Percentiles rank a stretch among this genome's conserved stretches.
Conservation (phyloP, 2,888 invertebrate species). For the Anthophora plumipes region DNA sequence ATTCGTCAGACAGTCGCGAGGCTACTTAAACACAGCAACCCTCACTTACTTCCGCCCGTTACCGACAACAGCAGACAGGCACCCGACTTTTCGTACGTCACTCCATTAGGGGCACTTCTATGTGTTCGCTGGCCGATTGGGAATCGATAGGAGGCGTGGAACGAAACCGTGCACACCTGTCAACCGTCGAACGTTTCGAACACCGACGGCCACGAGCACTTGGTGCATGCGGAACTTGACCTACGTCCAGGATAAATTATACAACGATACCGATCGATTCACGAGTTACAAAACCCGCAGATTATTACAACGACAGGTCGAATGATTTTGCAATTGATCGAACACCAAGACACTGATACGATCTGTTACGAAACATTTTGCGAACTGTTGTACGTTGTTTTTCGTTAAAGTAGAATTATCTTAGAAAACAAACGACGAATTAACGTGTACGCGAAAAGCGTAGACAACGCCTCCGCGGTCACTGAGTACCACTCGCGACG, state of each 20-base stretch:
- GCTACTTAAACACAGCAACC: conserved; percentile 23
- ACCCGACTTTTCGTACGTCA: conserved; percentile 31
- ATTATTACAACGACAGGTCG: not conserved
- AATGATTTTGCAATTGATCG: not conserved
- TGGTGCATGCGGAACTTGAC: conserved; percentile 63
- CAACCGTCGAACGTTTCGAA: conserved; percentile 16
- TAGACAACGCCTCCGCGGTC: conserved; percentile 28
- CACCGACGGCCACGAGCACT: conserved; percentile 21
- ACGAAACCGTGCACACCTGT: conserved; percentile 48
- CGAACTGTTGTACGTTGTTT: not conserved
- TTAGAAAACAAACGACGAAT: not conserved
- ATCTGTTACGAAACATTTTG: not conserved
- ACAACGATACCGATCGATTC: conserved; percentile 65
- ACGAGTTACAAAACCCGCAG: not conserved
- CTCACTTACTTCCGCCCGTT: conserved; percentile 25
- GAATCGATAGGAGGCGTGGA: conserved; percentile 42
- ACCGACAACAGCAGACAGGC: not conserved
- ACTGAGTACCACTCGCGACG: conserved; percentile 46
- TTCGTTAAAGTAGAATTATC: not conserved
- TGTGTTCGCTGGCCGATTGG: conserved; percentile 46
- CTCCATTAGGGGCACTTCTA: conserved; percentile 44
- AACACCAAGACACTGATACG: not conserved
- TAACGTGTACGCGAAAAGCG: not conserved
- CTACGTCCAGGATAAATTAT: conserved; percentile 69
- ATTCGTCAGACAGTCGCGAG: not conserved